phyloP scores from a whole-genome alignment of 1,140 invertebrate genomes.

The Drosophila rufa region DNA sequence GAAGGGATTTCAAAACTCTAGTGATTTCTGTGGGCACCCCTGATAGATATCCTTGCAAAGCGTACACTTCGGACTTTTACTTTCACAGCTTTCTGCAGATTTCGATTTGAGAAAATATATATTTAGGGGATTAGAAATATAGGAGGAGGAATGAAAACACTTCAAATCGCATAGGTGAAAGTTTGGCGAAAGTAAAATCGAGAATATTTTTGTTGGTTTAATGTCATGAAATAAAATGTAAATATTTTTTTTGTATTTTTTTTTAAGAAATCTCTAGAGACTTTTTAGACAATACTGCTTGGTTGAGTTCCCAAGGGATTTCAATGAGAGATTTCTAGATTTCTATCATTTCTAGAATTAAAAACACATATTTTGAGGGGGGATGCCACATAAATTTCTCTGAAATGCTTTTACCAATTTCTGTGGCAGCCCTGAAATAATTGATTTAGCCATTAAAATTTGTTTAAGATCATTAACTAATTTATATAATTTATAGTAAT shows the following conservation, averaged over 20 bases:
- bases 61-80: too few relatives aligned
- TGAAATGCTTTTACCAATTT: too few relatives aligned
- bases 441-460: too few relatives aligned
- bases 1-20: too few relatives aligned
- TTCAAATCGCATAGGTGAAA: not conserved
- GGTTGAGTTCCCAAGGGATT: not conserved
- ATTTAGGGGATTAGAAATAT: not conserved
- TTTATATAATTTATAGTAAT: not conserved
- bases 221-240: not conserved
- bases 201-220: not conserved
- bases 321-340: not conserved
- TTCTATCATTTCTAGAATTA: too few relatives aligned
- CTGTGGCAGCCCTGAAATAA: too few relatives aligned
- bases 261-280: not conserved
- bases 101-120: not conserved
- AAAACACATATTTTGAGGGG: too few relatives aligned
- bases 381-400: not conserved
- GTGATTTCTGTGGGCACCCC: not conserved
- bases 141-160: conserved; percentile 1
- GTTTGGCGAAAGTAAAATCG: not conserved
- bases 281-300: not conserved
- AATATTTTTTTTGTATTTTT: too few relatives aligned
- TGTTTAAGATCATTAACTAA: too few relatives aligned
- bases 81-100: not conserved
- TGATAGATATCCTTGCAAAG: conserved; percentile 6